A percentile compares a stretch with the other conserved stretches of the same genome.
Conservation (phyloP, 2,113 vertebrate species). For the Nematolebias whitei region DNA sequence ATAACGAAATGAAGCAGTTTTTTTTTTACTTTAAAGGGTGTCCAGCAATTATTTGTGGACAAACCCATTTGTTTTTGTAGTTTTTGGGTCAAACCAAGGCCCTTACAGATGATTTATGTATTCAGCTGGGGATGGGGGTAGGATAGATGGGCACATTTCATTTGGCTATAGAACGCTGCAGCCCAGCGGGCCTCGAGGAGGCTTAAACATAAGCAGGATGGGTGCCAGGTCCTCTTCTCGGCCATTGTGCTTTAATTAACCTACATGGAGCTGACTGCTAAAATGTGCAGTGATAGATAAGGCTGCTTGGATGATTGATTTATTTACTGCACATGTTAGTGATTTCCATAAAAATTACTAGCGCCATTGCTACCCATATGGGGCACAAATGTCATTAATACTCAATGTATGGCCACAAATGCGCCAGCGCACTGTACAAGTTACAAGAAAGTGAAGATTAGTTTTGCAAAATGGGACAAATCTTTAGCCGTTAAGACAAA, state of each 20-base stretch:
- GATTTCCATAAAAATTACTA: constrained; percentile 76
- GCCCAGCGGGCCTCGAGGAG: constrained; percentile 76
- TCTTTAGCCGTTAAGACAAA: not conserved
- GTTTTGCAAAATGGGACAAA: not conserved
- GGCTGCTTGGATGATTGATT: constrained; percentile 80
- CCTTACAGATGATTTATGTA: constrained; percentile 74
- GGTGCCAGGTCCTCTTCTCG: constrained; percentile 78
- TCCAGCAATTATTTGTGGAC: constrained; percentile 73
- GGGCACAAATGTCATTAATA: constrained; percentile 55
- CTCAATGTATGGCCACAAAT: constrained; percentile 44
- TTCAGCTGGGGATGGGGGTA: constrained; percentile 67
- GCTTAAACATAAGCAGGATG: constrained; percentile 78
- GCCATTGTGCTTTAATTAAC: constrained; percentile 85
- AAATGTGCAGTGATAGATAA: constrained; percentile 84
- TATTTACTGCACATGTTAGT: constrained; percentile 74
- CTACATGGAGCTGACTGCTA: constrained; percentile 77
- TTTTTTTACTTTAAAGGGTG: constrained; percentile 68
- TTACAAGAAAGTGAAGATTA: not conserved
- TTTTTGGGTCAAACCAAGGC: constrained; percentile 66
- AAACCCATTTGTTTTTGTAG: constrained; percentile 71
- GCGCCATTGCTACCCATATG: constrained; percentile 61
- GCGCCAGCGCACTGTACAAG: constrained; percentile 18
- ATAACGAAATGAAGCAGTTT: no score
- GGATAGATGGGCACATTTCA: constrained; percentile 73
- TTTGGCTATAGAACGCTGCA: constrained; percentile 70